Base-by-base conservation (phyloP, 2,113 vertebrate genomes). In the Cavia aperea region DNA sequence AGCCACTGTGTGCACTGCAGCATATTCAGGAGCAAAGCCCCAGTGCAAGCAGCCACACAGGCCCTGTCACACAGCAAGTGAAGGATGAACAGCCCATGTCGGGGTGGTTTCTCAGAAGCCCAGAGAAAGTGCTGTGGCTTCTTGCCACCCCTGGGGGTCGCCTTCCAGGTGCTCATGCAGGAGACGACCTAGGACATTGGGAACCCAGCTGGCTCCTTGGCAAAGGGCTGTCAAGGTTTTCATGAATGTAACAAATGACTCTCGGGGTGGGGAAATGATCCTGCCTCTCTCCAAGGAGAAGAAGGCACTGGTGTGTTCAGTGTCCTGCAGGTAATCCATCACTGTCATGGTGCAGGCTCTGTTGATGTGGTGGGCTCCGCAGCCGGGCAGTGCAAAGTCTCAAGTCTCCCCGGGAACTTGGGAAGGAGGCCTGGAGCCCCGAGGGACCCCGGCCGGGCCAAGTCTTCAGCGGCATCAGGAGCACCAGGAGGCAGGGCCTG, bases 161-260 rank as follows among this genome's bases (percentile, higher is more conserved):
- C 56, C 62, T 84, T 89, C 72, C 16, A 21, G 89, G 33, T 43
- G 73, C 31, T 51, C 12, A 11, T 33, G 54, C 70, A 58, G 7
- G 24, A 81, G 81, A 21, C 23, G 46, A 73, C 54, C 0, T 3
- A 68, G 21, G 36, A 86, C 43, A 14, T n/a, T 58, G 46, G 13
- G 3, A 51, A 65, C 14, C 88, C 26, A 14, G 5, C 68, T 68
- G n/a, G 60, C 66, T 24, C 91, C 68, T 82, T 60, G 93, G 39
- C 90, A 36, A 46, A 85, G 43, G 43, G 4, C 72, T 66, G 21
- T 82, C 92, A 78, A 46, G 51, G 26, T 56, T 86, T 62, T 81
- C 70, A 51, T 68, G 86, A 78, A 63, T 56, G 31, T 90, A 84
- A 84, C 77, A 72, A 92, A 88, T 79, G 88, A 73, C 78, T 88